Evolutionary conservation across 2,797 vertebrate species (phyloP).

Genomic region (Molossus alvarezi): DNA sequence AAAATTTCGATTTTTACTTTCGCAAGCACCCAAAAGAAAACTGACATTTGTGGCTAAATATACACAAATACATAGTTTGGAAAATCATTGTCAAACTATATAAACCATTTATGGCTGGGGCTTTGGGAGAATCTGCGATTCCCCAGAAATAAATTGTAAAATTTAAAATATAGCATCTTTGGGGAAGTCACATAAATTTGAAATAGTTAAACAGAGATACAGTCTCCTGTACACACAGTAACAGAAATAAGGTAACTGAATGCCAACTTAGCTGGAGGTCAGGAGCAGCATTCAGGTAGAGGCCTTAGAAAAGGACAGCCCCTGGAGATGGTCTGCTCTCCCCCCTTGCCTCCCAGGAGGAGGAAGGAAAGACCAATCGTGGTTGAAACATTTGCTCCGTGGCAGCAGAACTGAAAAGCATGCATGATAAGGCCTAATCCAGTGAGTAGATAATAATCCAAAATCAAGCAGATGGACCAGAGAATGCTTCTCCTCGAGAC

Average conservation of each 20-base stretch:
- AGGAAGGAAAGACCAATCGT: neutral
- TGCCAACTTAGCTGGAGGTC: neutral
- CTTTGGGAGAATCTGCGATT: neutral
- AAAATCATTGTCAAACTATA: neutral
- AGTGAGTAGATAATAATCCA: neutral
- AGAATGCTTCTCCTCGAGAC: neutral
- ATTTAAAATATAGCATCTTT: conserved; percentile 15
- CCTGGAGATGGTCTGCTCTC: neutral
- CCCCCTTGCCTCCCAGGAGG: neutral
- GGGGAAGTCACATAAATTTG: neutral
- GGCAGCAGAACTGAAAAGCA: neutral
- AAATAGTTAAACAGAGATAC: conserved; percentile 21
- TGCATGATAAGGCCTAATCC: neutral
- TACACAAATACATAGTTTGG: neutral
- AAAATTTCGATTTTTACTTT: conserved; percentile 8
- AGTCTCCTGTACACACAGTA: neutral
- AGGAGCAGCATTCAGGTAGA: neutral
- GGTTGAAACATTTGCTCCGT: neutral
- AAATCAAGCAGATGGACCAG: neutral
- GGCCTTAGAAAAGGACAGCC: neutral
- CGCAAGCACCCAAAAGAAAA: neutral
- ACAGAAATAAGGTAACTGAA: neutral
- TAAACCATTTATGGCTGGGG: neutral
- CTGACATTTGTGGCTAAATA: neutral
- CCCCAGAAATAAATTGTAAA: neutral